Conservation (phyloP, 2,888 invertebrate genomes). For the Falcaria lacertinaria region DNA sequence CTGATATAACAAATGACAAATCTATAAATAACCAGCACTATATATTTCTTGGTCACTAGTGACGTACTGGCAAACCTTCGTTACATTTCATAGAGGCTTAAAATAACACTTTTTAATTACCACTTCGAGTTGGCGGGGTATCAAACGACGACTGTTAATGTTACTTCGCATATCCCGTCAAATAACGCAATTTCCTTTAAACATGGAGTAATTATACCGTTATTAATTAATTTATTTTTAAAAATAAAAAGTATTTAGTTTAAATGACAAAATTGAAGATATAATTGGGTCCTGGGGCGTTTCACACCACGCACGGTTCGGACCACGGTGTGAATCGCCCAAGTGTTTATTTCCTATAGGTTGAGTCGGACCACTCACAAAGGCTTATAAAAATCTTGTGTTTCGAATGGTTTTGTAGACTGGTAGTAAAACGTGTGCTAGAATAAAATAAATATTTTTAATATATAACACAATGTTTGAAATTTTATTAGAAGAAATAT, state of each 20-base stretch:
- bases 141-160: background rate
- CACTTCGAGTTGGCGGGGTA: slow-evolving; percentile 4
- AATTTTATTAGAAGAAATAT: too few species aligned
- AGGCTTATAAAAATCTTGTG: too few species aligned
- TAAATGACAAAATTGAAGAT: background rate
- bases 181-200: background rate
- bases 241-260: background rate
- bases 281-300: too few species aligned
- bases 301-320: too few species aligned
- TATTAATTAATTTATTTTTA: background rate
- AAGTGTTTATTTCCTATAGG: too few species aligned
- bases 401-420: too few species aligned
- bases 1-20: background rate
- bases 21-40: slow-evolving; percentile 15
- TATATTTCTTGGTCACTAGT: slow-evolving; percentile 25
- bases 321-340: too few species aligned
- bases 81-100: slow-evolving; percentile 4
- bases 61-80: slow-evolving; percentile 47
- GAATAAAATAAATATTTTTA: too few species aligned
- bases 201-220: background rate
- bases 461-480: too few species aligned
- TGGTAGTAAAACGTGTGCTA: too few species aligned
- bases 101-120: slow-evolving; percentile 1
- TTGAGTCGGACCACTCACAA: too few species aligned
- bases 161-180: background rate